Evolutionary conservation across 2,113 vertebrate genomes (phyloP), one percentile per base, ranked within the genome.

Genomic region (Hippocampus comes): DNA sequence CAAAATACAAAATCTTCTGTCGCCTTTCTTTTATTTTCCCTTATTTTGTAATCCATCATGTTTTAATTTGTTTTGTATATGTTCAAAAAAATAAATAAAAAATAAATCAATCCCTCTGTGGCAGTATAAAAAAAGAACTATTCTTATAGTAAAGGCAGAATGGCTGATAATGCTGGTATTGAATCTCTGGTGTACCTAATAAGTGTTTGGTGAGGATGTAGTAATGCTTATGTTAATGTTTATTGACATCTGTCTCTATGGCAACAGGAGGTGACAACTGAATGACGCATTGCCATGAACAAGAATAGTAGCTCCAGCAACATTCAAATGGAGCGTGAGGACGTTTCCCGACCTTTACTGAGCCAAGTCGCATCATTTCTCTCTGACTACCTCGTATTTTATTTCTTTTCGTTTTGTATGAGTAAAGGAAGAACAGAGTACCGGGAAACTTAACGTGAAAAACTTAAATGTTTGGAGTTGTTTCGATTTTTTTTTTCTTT

Each of bases 211-310:
- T 14, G 56, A 59, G 67, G 4, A 14, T 41, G 51, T 30, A 59
- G 57, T 27, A 6, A 27, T 59, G 57, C 57, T 21, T 59, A 59
- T 21, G 25, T 23, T 23, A 23, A 21, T 25, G 57, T 59, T 59
- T 60, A 60, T 60, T 60, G 59, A 61, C 59, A 61, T 61, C 27
- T 18, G 17, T 61, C 59, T 61, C 25, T 61, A 61, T 61, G 59
- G 59, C 15, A 61, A 61, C 59, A 61, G 27, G 27, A 9, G 2
- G 1, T 61, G 59, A 61, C 59, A 61, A 34, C 15, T 18, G 15
- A 9, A 9, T 27, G 27, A 38, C 27, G 6, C 57, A 34, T 34
- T 61, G 27, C 5, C 59, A 17, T 15, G 17, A 61, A 18, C 15
- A 17, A 60, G 25, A 59, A 59, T 25, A 8, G 10, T 14, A 59